Conservation (phyloP, 2,113 vertebrate genomes). For the Plectropomus leopardus region DNA sequence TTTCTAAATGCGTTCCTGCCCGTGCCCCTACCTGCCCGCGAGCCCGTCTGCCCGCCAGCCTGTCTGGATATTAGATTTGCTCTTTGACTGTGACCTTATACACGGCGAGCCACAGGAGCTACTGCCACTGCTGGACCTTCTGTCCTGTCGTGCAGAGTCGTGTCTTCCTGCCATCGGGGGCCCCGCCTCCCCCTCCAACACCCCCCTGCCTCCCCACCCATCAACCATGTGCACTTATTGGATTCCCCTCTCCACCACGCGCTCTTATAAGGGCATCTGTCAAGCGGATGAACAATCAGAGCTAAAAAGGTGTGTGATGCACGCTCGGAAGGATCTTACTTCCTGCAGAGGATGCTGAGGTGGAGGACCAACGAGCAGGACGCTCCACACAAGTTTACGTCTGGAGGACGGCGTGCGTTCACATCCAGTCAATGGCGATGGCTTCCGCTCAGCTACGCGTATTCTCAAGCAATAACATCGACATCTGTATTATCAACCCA, state of each 20-base stretch:
- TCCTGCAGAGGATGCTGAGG: constrained; percentile 70
- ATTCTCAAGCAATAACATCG: constrained; percentile 89
- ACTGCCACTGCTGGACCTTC: constrained; percentile 71
- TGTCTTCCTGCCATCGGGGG: constrained; percentile 59
- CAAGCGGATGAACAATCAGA: constrained; percentile 82
- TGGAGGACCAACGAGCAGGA: constrained; percentile 34
- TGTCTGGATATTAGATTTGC: constrained; percentile 82
- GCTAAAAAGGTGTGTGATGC: constrained; percentile 84
- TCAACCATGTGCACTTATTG: constrained; percentile 77
- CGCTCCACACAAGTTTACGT: constrained; percentile 9
- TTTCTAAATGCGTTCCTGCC: constrained; percentile 67
- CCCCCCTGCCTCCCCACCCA: constrained; percentile 10
- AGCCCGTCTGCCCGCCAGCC: constrained; percentile 68
- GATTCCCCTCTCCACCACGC: constrained; percentile 76
- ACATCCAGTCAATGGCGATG: constrained; percentile 52
- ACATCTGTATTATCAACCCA: constrained; percentile 86
- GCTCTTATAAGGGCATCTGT: constrained; percentile 86
- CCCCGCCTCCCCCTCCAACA: constrained; percentile 18
- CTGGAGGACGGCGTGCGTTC: constrained; percentile 1
- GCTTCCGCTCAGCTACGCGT: constrained; percentile 88
- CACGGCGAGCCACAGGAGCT: constrained; percentile 71
- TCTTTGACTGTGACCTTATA: constrained; percentile 84
- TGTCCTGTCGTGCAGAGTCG: constrained; percentile 71
- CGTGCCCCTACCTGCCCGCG: constrained; percentile 55
- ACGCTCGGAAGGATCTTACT: constrained; percentile 76